These are phyloP conservation scores for Poeciliopsis prolifica DNA, from an alignment of 2,113 vertebrate species.

Conservation along the genomic window DNA sequence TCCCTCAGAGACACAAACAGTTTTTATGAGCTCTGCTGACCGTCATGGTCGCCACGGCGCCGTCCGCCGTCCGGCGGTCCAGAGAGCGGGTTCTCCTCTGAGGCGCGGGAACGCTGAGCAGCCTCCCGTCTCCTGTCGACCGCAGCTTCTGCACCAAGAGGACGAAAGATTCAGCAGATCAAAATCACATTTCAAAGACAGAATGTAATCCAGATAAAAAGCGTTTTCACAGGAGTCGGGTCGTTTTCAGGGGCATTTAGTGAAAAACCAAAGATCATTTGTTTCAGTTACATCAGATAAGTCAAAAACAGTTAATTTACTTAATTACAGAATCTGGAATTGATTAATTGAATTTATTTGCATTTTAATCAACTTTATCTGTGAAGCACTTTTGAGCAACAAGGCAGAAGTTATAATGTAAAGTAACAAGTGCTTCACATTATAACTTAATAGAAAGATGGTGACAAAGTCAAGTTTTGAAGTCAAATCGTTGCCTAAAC, in stretches of 20 bases:
- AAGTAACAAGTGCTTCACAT: no score
- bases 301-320: neutral
- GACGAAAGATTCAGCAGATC: neutral
- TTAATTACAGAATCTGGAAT: no score
- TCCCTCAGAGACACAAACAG: neutral
- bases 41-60: conserved; percentile 64
- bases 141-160: conserved; percentile 47
- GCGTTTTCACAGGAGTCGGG: no score
- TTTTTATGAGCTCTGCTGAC: conserved; percentile 38
- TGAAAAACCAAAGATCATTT: neutral
- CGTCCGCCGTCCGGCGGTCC: conserved; percentile 67
- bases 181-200: neutral
- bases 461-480: no score
- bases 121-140: conserved; percentile 37
- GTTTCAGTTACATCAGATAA: neutral
- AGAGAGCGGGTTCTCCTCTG: conserved; percentile 70
- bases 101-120: conserved; percentile 33
- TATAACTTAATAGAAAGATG: no score
- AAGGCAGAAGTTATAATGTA: no score
- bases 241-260: no score
- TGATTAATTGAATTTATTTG: no score
- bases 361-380: no score
- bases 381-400: no score
- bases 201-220: neutral
- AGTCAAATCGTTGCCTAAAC: no score